Base-by-base conservation (phyloP, 53 echinoderm and acorn worm genomes). In the Arbacia lixula region DNA sequence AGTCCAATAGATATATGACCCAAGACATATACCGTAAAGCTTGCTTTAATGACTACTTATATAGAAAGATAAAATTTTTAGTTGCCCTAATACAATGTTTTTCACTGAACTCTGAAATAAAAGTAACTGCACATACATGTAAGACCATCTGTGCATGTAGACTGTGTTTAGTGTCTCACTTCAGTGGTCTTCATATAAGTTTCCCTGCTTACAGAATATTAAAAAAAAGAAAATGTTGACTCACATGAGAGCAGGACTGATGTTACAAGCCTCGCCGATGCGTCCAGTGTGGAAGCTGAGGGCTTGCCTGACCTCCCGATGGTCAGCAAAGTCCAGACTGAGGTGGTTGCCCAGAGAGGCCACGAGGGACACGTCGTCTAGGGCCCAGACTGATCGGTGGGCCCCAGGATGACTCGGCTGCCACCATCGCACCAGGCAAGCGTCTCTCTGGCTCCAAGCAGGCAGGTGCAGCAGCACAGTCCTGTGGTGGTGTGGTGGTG, bases 381-480 rank as follows among this genome's bases (percentile, higher is more conserved):
- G 14, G 33, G 96, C 96, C 96, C 96, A 96, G 53, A 91, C 93
- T 30, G 82, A 89, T 20, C 26, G 87, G 26, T 84, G 71, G 20
- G 4, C 46, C n/a, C 85, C 89, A n/a, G 81, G 43, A 55, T 84
- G 82, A 19, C 87, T 83, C 5, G 96, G 91, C 52, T 93, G 93
- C 88, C 89, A 93, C 95, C 95, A 95, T n/a, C 96, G 75, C 46
- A 91, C 87, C 24, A 84, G 87, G 28, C 96, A 96, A 17, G 78
- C 69, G 1, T 71, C 39, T 35, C 77, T 53, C 31, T 55, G 60
- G 83, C 91, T 89, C 33, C 1, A 85, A 9, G 39, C 46, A 17
- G 89, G 93, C 0, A 96, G 88, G 54, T 91, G 88, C 17, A 95
- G 41, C 36, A 95, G 68, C 5, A 89, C 86, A 12, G 85, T 88